Evolutionary conservation across 2,113 vertebrate genomes (phyloP), one percentile per base, ranked within the genome.

Genomic region (Sorex araneus): DNA sequence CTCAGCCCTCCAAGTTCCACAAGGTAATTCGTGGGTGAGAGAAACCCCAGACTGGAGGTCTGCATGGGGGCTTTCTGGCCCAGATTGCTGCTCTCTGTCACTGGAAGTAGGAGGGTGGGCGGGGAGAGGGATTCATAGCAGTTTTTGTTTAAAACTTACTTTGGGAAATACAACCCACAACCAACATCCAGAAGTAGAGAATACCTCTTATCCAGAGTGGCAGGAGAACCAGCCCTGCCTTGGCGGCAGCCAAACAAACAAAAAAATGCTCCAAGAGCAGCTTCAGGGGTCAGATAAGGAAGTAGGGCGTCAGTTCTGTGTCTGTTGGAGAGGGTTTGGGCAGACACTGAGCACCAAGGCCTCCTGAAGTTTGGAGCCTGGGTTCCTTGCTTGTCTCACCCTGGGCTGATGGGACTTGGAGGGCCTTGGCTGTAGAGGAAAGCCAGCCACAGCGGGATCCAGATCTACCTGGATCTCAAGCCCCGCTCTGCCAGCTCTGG

Each of bases 91-190:
- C 8, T 76, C 75, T 43, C 2, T 25, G 27, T 10, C 60, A 32
- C 23, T 34, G 18, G 28, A 27, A 19, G 0, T 40, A 40, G 60
- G n/a, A 43, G 47, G 5, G 47, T 23, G 8, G 5, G 50, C 21
- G 3, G 9, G 18, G 25, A 63, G 19, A 63, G 18, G 7, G 15
- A 13, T 3, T 64, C 66, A 66, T 28, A 36, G 40, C 28, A 23
- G 27, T 87, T 84, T 88, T 94, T 78, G 69, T 82, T 64, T 64
- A 91, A 94, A 79, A 45, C 47, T 50, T 80, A 43, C 43, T 81
- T 60, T 89, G 45, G 25, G 36, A 79, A 92, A 40, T 23, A n/a
- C 15, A 77, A 74, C n/a, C 30, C 15, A 54, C 30, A 9, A 32
- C 40, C 66, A 75, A 16, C 7, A 30, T 60, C 16, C 32, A 80